A percentile compares a stretch with the other conserved stretches of the same genome.
phyloP scores from a whole-genome alignment of 2,113 vertebrate genomes.

The Ctenodactylus gundi region DNA sequence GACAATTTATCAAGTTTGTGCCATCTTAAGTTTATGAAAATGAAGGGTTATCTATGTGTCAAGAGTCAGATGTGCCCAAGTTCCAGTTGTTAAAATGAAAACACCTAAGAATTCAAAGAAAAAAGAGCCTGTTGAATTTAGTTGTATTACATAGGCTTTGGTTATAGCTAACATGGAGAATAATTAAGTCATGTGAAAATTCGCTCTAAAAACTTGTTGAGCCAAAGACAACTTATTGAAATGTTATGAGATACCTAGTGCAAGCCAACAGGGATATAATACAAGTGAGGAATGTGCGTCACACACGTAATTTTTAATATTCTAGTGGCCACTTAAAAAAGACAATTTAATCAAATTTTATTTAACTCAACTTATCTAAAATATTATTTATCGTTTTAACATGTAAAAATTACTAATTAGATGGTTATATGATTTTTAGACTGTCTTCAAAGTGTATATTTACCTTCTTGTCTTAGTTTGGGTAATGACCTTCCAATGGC shows the following conservation, averaged over 20 bases:
- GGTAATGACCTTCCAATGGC: neutral
- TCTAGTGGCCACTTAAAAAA: neutral
- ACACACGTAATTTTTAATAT: neutral
- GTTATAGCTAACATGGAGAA: neutral
- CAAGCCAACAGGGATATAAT: neutral
- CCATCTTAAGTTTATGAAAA: neutral
- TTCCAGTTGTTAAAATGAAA: neutral
- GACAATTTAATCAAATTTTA: neutral
- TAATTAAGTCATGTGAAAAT: neutral
- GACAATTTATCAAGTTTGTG: neutral
- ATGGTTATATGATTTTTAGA: neutral
- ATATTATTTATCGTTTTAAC: neutral
- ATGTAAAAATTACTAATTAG: neutral
- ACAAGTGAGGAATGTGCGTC: neutral
- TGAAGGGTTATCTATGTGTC: neutral
- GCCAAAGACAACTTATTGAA: neutral
- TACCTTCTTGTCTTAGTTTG: neutral
- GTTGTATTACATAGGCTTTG: neutral
- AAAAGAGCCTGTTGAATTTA: neutral
- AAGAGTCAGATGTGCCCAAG: neutral
- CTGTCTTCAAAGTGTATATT: neutral
- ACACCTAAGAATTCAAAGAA: neutral
- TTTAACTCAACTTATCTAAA: neutral
- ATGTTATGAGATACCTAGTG: neutral
- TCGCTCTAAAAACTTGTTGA: neutral